Conservation (phyloP, 2,797 vertebrate genomes). For the Pangasius sanitwongsei region DNA sequence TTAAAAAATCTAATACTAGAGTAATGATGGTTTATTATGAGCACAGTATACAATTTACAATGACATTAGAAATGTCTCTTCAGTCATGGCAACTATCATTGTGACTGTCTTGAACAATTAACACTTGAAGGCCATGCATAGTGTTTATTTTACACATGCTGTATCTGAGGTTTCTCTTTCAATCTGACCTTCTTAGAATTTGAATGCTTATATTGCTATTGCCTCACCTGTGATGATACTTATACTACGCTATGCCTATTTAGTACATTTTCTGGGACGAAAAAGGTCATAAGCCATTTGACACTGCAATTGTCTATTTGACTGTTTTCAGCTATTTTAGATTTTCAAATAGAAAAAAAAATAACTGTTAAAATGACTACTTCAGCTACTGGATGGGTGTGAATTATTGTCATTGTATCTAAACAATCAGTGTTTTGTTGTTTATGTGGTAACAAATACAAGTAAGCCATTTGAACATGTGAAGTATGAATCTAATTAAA, state of each 20-base stretch:
- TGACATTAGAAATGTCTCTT: not conserved
- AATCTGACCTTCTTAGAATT: not conserved
- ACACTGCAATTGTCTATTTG: constrained; percentile 11
- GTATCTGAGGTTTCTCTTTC: constrained; percentile 16
- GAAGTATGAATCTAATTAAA: not conserved
- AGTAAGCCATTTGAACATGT: constrained; percentile 18
- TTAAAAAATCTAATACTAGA: not conserved
- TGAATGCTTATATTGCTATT: constrained; percentile 10
- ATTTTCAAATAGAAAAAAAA: not conserved
- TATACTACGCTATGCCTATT: constrained; percentile 23
- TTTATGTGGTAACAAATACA: constrained; percentile 21
- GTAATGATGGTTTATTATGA: not conserved
- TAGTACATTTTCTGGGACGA: not conserved
- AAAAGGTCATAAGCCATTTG: constrained; percentile 28
- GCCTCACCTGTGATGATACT: constrained; percentile 13
- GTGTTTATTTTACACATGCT: constrained; percentile 41
- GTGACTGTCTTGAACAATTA: constrained; percentile 6
- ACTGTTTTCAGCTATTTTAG: constrained; percentile 8
- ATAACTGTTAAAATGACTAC: not conserved
- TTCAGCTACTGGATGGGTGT: constrained; percentile 9
- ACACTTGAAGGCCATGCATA: constrained; percentile 42
- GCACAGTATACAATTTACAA: not conserved
- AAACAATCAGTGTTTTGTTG: constrained; percentile 21
- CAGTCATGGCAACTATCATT: constrained; percentile 27
- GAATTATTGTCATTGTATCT: constrained; percentile 3